Evolutionary conservation across 2,888 invertebrate genomes (phyloP).

Genomic region (Chrysodeixis includens): DNA sequence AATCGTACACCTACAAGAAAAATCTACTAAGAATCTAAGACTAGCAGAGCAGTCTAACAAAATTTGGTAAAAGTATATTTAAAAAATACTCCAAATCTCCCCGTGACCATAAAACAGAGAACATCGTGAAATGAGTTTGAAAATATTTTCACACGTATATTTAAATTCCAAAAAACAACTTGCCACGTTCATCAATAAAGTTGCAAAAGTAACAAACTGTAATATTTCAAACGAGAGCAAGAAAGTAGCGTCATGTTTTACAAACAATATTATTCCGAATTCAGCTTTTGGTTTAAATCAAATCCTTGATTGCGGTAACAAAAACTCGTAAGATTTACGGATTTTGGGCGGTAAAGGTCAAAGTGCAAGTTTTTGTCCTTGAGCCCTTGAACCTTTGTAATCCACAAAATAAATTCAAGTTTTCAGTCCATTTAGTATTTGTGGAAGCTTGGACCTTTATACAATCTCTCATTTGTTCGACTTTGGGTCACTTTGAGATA

Average conservation of each 20-base stretch:
- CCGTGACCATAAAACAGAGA: too few species aligned
- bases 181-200: neutral
- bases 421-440: conserved; percentile 50
- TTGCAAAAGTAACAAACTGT: neutral
- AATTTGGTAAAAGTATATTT: too few species aligned
- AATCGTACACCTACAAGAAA: too few species aligned
- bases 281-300: neutral
- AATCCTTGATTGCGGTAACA: neutral
- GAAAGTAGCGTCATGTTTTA: neutral
- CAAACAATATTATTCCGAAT: neutral
- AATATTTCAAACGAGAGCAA: neutral
- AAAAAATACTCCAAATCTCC: too few species aligned
- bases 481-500: conserved; percentile 30
- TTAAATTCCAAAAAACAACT: too few species aligned
- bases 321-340: conserved; percentile 2
- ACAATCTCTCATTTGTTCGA: conserved; percentile 35
- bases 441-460: conserved; percentile 22
- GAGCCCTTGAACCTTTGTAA: conserved; percentile 22
- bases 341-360: conserved; percentile 29
- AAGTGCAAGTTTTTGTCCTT: conserved; percentile 7
- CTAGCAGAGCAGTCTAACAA: too few species aligned
- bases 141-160: too few species aligned
- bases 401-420: conserved; percentile 55
- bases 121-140: too few species aligned
- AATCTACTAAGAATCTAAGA: too few species aligned